Base-by-base conservation (phyloP, 2,888 invertebrate species). In the Amphipyra berbera region DNA sequence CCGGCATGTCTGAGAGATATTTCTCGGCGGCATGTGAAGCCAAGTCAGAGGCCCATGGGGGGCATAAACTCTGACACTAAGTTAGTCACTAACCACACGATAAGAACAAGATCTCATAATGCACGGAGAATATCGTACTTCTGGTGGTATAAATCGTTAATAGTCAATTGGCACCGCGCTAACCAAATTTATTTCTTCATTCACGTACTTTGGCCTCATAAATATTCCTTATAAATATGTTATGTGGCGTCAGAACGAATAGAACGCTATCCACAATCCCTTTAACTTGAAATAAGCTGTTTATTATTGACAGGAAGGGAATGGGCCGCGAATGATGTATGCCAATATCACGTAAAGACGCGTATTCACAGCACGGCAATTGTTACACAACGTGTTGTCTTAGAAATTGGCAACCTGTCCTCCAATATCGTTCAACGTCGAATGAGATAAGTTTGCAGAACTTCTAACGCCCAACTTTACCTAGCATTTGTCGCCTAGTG, bases 181-280 rank as follows among this genome's bases (percentile, higher is more conserved):
- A 37, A 37, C 9, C 44, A 58, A 56, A 57, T 54, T 45, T 65
- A 6, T 37, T 58, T 30, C 7, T 60, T 53, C 15, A 40, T 49
- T 21, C 38, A 40, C 33, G 27, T 45, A 54, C 40, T 37, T 30
- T 40, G 44, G 7, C 37, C 65, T 61, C 66, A 68, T 67, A 71
- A 68, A 71, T 74, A 73, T 62, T 54, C 44, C 33, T 56, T 44
- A 68, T 73, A 65, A 73, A 73, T 70, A 70, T 62, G 60, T 61
- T 76, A 70, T 70, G 54, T 56, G 44, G 55, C 46, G 33, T 30
- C 42, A 8, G 13, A 57, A 50, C 27, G 7, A 45, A 61, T 62
- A 38, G 14, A 65, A 47, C 6, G 30, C n/a, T 10, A 41, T 53
- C 61, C 52, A 54, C 68, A 57, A 65, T 53, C 33, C 46, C 46